These are phyloP conservation scores for Lamproptera curius DNA, from an alignment of 2,888 invertebrate species.

Conservation along the genomic window DNA sequence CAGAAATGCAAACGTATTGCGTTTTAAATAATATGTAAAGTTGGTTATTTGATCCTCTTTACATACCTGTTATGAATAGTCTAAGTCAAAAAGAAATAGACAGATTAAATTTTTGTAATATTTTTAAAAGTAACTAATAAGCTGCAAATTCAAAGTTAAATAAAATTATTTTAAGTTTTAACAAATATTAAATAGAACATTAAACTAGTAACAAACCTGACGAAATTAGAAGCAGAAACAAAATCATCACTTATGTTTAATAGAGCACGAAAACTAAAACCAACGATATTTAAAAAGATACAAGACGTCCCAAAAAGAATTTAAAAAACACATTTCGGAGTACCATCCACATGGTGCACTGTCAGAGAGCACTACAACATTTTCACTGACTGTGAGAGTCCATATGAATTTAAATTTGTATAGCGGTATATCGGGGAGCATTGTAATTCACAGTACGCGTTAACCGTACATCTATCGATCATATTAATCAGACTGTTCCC, in stretches of 20 bases:
- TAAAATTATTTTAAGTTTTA: not conserved
- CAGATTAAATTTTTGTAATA: too few relatives aligned
- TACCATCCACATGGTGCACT: conserved; percentile 63
- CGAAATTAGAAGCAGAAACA: conserved; percentile 50
- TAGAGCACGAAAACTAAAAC: conserved; percentile 51
- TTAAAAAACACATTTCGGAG: conserved; percentile 67
- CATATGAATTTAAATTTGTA: conserved; percentile 71
- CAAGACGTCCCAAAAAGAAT: conserved; percentile 54
- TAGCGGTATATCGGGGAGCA: conserved; percentile 63
- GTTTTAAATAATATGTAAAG: too few relatives aligned
- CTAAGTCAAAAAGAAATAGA: too few relatives aligned
- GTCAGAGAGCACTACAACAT: conserved; percentile 60
- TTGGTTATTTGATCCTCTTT: too few relatives aligned
- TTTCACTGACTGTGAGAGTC: conserved; percentile 63
- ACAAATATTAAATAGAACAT: not conserved
- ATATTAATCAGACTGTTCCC: conserved; percentile 54
- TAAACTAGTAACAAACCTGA: conserved; percentile 49
- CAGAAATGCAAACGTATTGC: too few relatives aligned
- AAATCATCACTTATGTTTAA: conserved; percentile 61
- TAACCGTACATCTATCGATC: conserved; percentile 47
- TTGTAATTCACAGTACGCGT: conserved; percentile 63
- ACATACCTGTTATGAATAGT: too few relatives aligned
- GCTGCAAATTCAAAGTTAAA: too few relatives aligned
- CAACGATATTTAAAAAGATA: conserved; percentile 57
- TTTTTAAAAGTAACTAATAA: too few relatives aligned